Conservation (phyloP, 2,888 invertebrate species). For the Synanthedon tipuliformis region DNA sequence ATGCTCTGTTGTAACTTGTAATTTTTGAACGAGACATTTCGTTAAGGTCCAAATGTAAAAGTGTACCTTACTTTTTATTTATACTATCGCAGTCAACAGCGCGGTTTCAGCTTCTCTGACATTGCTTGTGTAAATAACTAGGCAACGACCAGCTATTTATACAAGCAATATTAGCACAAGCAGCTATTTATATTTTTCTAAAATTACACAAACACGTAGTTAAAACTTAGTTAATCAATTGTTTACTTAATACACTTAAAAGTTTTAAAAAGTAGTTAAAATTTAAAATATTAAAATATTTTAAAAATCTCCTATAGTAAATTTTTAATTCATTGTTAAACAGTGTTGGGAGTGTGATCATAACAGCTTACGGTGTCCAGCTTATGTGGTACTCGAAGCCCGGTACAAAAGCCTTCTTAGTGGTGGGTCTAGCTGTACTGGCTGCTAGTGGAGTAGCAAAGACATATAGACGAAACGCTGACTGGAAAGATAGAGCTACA, state of each 20-base stretch:
- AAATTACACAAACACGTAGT: too few species aligned
- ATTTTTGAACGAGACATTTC: neutral
- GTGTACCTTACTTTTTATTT: too few species aligned
- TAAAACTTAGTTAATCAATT: neutral
- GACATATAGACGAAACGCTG: conserved; percentile 79
- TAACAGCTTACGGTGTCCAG: conserved; percentile 83
- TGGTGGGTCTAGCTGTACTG: conserved; percentile 70
- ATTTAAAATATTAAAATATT: neutral
- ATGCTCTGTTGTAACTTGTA: too few species aligned
- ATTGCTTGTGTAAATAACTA: too few species aligned
- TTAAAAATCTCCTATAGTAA: neutral
- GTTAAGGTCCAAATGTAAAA: too few species aligned
- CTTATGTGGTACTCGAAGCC: conserved; percentile 74
- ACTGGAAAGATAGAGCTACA: conserved; percentile 83
- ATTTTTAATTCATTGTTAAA: conserved; percentile 1
- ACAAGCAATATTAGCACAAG: too few species aligned
- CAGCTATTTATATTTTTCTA: too few species aligned
- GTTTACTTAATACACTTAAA: neutral
- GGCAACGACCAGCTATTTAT: too few species aligned
- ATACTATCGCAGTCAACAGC: too few species aligned
- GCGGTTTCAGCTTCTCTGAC: too few species aligned
- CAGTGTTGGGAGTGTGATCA: conserved; percentile 85
- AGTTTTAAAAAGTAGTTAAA: too few species aligned
- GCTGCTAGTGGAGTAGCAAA: conserved; percentile 74
- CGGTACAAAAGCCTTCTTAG: conserved; percentile 63